Base-by-base conservation (phyloP, 2,888 invertebrate genomes). In the Cheilosia variabilis region DNA sequence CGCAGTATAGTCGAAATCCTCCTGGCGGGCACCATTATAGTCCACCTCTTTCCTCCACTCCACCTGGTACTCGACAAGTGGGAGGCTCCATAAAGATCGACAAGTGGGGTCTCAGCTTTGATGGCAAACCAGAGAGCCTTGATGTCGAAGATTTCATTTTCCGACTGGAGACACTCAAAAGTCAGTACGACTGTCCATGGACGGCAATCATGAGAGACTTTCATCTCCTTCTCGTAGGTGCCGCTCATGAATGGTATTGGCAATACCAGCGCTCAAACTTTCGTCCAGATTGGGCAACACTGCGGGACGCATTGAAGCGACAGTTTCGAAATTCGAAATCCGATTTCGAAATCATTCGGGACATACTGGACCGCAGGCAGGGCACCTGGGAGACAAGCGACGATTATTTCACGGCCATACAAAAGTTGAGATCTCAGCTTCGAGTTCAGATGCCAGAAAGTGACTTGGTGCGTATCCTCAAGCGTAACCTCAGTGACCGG, bases 81-180 rank as follows among this genome's bases (percentile, higher is more conserved):
- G n/a, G 4, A 2, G 50, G 50, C 2, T n/a, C 47, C 2, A 50
- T 50, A 7, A 50, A 22, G 19, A 50, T 50, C 1, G 17, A 50
- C 50, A 50, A 50, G 50, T 50, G 52, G 19, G 52, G 52, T 19
- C 17, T 52, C 19, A 52, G 19, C 22, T 52, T 52, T 15, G 52
- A 52, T 19, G 52, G 19, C 1, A 52, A 52, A 22, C 24, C 22
- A 4, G 52, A 52, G 9, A 19, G 19, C 9, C 52, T 52, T 9
- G 24, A 19, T 22, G 22, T 22, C 2, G 52, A 24, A 24, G 15
- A 24, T 1, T 24, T 52, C 3, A 52, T 13, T 0, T 37, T 37
- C 13, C 37, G 37, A 13, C 37, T 37, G 3, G 37, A 37, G 37
- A 37, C 37, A 0, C 37, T 37, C 0, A 13, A 37, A 37, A 13